These are phyloP conservation scores for Thrips palmi DNA, from an alignment of 1,140 invertebrate species.

Conservation along the genomic window DNA sequence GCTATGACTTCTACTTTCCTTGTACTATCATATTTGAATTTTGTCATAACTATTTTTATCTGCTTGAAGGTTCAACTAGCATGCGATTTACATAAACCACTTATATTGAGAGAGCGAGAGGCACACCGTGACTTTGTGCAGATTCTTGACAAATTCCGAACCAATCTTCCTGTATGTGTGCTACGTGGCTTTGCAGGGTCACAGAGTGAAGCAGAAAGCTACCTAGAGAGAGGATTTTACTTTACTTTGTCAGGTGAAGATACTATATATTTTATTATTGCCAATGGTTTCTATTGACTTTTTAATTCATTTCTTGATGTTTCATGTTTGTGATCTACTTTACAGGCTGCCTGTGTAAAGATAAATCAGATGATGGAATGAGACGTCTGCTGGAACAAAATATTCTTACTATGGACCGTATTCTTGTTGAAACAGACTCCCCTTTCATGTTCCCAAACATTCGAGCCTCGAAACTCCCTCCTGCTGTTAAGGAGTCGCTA, in stretches of 20 bases:
- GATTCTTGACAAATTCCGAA: slow-evolving; percentile 28
- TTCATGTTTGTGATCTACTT: slow-evolving; percentile 17
- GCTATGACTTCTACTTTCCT: slow-evolving; percentile 5
- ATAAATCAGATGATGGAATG: slow-evolving; percentile 80
- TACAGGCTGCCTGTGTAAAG: slow-evolving; percentile 76
- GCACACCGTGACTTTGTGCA: slow-evolving; percentile 56
- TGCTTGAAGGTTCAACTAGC: slow-evolving; percentile 57
- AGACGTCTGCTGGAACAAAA: slow-evolving; percentile 63
- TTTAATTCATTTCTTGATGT: slow-evolving; percentile 1
- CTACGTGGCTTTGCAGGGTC: slow-evolving; percentile 89
- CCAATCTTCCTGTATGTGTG: slow-evolving; percentile 56
- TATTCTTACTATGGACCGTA: slow-evolving; percentile 58
- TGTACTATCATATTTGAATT: slow-evolving; percentile 3
- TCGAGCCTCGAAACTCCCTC: slow-evolving; percentile 73
- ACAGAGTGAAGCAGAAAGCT: slow-evolving; percentile 60
- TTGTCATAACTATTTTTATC: slow-evolving; percentile 12
- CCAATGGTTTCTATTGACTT: not conserved
- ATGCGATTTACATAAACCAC: slow-evolving; percentile 68
- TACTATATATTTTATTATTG: not conserved
- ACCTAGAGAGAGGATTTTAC: slow-evolving; percentile 76
- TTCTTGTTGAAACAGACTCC: slow-evolving; percentile 81
- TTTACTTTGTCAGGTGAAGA: slow-evolving; percentile 57
- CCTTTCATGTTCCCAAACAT: slow-evolving; percentile 95
- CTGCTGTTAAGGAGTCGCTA: slow-evolving; percentile 66
- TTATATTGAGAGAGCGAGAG: slow-evolving; percentile 81